Base-by-base conservation (phyloP, 2,797 vertebrate species). In the Poeciliopsis presidionis region DNA sequence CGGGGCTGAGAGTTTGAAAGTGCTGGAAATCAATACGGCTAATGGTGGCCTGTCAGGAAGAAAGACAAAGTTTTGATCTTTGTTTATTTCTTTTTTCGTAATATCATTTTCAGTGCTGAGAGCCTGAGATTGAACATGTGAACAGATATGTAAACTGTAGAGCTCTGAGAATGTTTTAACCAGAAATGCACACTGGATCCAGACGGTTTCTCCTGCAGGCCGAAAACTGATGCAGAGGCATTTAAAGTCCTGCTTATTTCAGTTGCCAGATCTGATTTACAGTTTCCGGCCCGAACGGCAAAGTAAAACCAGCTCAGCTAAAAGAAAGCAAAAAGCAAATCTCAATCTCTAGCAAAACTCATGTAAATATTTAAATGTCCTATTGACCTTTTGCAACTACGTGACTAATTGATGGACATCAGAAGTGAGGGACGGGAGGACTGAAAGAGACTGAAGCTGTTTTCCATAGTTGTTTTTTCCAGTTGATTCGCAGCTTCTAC, bases 31-130 rank as follows among this genome's bases (percentile, higher is more conserved):
- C 88, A 83, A 84, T 88, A 74, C 43, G 39, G 28, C 79, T 81
- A 81, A 88, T 65, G 82, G 82, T 67, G 74, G 82, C 81, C 72
- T 89, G 79, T 79, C 67, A 86, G 81, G 78, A 76, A 79, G 77
- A 87, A 74, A 78, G 74, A 51, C 82, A 84, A 57, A 71, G 74
- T 74, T 49, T 69, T 72, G 79, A 85, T 76, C 72, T 45, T 57
- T 72, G 43, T 57, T 79, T 74, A 69, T 25, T 77, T 25, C 28
- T 36, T 30, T 25, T 77, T 39, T 70, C 1, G 6, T 70, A 46
- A 8, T 30, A 14, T 63, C 7, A 28, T 28, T 43, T 47, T 77
- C n/a, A n/a, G 33, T 76, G 7, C 25, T 41, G 53, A 30, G 22
- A 61, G 8, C 11, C 12, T 61, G 7, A 51, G 65, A n/a, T 25